Evolutionary conservation across 2,888 invertebrate species (phyloP), one percentile per base, ranked within the genome.

Genomic region (Plusia festucae): DNA sequence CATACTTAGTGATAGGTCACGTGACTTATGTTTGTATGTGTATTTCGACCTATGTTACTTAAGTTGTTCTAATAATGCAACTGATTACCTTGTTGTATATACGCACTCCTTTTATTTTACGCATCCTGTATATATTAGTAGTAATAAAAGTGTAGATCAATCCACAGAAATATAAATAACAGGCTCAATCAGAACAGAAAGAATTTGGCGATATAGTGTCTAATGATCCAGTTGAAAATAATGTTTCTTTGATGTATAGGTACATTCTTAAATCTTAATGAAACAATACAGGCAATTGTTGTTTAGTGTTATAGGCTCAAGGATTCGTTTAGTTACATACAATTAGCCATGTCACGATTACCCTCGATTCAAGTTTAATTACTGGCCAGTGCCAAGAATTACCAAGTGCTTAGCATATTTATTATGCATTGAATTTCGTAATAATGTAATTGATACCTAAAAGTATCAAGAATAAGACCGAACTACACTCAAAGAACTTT

Each of bases 361-460:
- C 70, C 73, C 70, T 70, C 73, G 60, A 73, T 74, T 70, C 61
- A 73, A 65, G 53, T 70, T 73, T 73, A 73, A 73, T 70, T 74
- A 65, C 59, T 53, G 54, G 15, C 32, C 30, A 57, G 24, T 70
- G 73, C 70, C 73, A 73, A 70, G 44, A 70, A 44, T 70, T 65
- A 62, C 59, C 53, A 51, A 58, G 61, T 52, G 65, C 22, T 65
- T 54, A 52, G 61, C 69, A 73, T 73, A 57, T 64, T 49, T 71
- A 71, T 67, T 72, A 71, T 57, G 59, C 24, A 51, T 20, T 58
- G 53, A 9, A 59, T 73, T 62, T 65, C 22, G 53, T 53, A 61
- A 69, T 62, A 18, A 51, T 0, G 30, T 6, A 20, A 59, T 22
- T 49, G 44, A 58, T 46, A 60, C 59, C 52, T 65, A 65, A 49